A percentile compares a stretch with the other conserved stretches of the same genome.
Conservation (phyloP, 2,797 vertebrate species). For the Yasuhikotakia modesta region DNA sequence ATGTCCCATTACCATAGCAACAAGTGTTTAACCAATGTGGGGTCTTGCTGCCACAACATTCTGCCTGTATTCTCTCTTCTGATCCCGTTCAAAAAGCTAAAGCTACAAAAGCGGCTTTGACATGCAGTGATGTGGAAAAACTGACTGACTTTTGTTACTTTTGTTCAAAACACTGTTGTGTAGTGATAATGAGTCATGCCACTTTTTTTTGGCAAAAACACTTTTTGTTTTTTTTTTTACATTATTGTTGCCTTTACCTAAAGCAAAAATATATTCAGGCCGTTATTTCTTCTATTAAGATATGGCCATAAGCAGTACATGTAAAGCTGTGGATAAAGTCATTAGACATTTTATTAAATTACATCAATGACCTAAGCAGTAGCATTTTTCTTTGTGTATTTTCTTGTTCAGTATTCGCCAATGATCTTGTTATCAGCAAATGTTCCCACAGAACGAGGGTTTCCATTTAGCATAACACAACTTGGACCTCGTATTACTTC, state of each 20-base stretch:
- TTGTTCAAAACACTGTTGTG: conserved; percentile 12
- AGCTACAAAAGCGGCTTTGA: conserved; percentile 13
- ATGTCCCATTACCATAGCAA: conserved; percentile 38
- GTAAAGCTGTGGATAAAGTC: too few species aligned
- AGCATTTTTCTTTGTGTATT: not conserved
- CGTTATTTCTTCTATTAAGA: not conserved
- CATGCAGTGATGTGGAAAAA: conserved; percentile 10
- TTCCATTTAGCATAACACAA: not conserved
- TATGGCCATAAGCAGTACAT: not conserved
- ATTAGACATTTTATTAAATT: too few species aligned
- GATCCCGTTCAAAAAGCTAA: conserved; percentile 30
- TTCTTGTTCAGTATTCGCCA: not conserved
- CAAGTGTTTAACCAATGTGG: conserved; percentile 21
- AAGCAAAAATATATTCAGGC: not conserved
- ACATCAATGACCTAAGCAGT: too few species aligned
- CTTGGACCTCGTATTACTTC: not conserved
- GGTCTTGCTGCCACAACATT: conserved; percentile 30
- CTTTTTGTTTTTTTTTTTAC: not conserved
- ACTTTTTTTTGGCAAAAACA: not conserved
- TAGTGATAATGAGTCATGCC: conserved; percentile 6
- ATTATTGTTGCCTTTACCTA: not conserved
- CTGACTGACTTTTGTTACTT: conserved; percentile 1
- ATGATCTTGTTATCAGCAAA: not conserved
- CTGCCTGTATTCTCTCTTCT: conserved; percentile 26
- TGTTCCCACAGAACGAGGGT: not conserved